Evolutionary conservation across 2,113 vertebrate species (phyloP), one percentile per base, ranked within the genome.

Genomic region (Lontra canadensis): DNA sequence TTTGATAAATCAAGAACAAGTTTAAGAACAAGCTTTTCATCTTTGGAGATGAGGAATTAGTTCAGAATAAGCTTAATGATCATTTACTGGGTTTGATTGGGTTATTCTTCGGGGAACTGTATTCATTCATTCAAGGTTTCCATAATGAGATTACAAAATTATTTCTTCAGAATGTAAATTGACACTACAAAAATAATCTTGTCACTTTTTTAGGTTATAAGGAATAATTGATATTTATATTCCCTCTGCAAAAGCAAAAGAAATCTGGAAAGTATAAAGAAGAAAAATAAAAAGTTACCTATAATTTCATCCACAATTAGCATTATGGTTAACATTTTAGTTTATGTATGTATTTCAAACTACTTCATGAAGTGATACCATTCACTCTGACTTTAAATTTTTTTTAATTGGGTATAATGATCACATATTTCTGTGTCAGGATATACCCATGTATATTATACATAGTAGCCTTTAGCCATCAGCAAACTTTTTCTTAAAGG

Each of bases 1-100:
- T 95, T 73, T 88, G 76, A 73, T 91, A 91, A 65, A 86, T 65
- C 65, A 42, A 73, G 49, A 94, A 47, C 15, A 71, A 73, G 71
- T 80, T 79, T 88, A 96, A 93, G 63, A 93, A 44, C 21, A 95
- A 79, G 52, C 55, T 84, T 93, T 92, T 96, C 69, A 21, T 87
- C 17, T 83, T 87, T 84, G 21, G 61, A 65, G 39, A 65, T 63
- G 63, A 86, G 44, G 15, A 86, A 65, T 89, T 96, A 89, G 65
- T 39, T 95, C 20, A 57, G 34, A 79, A 80, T 78, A 74, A 63
- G 52, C 61, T 94, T 92, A 86, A 61, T 83, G 34, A 55, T 86
- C 31, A 96, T 61, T 90, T 69, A 44, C 29, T 93, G 6, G 2
- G 76, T 92, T 96, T 85, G 65, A 67, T 57, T 95, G 14, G 39